Evolutionary conservation across 2,797 vertebrate genomes (phyloP).

Genomic region (Danio jaintianensis): DNA sequence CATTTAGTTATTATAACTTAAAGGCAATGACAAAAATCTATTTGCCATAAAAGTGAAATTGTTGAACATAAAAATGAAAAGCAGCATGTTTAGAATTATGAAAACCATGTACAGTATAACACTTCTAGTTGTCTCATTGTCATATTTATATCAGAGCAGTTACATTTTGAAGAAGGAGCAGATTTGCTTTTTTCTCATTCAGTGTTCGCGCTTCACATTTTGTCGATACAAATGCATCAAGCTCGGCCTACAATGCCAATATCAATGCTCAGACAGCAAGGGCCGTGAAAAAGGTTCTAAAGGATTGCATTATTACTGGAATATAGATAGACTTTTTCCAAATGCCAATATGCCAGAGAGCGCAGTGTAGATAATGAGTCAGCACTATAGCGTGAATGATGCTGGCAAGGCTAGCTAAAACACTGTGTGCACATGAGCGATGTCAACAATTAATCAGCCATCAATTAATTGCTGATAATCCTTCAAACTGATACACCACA

Average conservation of each 20-base stretch:
- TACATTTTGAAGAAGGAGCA: constrained; percentile 66
- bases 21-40: neutral
- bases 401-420: constrained; percentile 41
- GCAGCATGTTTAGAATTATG: neutral
- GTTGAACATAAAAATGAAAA: neutral
- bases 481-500: no score
- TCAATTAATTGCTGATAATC: no score
- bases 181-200: constrained; percentile 25
- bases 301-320: constrained; percentile 50
- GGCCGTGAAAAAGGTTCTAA: constrained; percentile 39
- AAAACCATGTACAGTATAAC: neutral
- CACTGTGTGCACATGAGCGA: constrained; percentile 45
- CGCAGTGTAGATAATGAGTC: constrained; percentile 45
- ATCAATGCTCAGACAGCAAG: constrained; percentile 44
- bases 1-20: no score
- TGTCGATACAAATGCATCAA: constrained; percentile 60
- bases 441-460: no score
- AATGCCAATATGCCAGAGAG: constrained; percentile 47
- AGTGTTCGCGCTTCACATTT: constrained; percentile 47
- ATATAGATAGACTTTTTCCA: constrained; percentile 54
- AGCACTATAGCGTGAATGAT: constrained; percentile 46
- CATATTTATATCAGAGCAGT: constrained; percentile 60
- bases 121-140: neutral
- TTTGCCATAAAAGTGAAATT: no score
- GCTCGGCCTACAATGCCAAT: constrained; percentile 59